Percentiles rank a stretch among this genome's conserved stretches.
Evolutionary conservation across 1,140 invertebrate species (phyloP).

Genomic region (Fopius arisanus): DNA sequence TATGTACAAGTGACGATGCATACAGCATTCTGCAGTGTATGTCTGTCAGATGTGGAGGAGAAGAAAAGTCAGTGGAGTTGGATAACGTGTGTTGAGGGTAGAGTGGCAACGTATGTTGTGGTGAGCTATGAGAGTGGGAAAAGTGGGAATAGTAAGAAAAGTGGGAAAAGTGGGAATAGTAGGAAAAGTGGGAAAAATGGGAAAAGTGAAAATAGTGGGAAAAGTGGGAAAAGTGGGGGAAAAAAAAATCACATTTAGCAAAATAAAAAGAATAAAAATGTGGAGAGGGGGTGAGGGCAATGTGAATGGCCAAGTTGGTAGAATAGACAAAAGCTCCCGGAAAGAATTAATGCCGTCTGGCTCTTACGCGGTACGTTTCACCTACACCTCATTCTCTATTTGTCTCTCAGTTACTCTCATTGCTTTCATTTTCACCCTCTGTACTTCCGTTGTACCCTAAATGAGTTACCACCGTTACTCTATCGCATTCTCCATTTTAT

Average conservation of each 20-base stretch:
- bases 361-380: conserved; percentile 28
- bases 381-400: conserved; percentile 2
- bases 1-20: neutral
- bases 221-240: neutral
- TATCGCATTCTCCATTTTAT: neutral
- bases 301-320: conserved; percentile 22
- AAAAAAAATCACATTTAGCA: conserved; percentile 10
- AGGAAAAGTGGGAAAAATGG: no score
- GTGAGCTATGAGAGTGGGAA: neutral
- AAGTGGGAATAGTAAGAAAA: no score
- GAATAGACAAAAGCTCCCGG: conserved; percentile 43
- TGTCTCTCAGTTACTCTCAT: neutral
- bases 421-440: conserved; percentile 13
- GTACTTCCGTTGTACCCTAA: conserved; percentile 31
- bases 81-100: neutral
- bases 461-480: conserved; percentile 39
- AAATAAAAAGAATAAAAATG: neutral
- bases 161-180: no score
- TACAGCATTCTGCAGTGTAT: neutral
- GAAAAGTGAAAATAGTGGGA: no score
- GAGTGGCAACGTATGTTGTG: neutral
- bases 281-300: conserved; percentile 26
- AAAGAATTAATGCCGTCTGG: conserved; percentile 46
- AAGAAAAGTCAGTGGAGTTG: neutral
- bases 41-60: neutral